Evolutionary conservation across 1,140 invertebrate species (phyloP), one percentile per base, ranked within the genome.

Genomic region (Asobara japonica): DNA sequence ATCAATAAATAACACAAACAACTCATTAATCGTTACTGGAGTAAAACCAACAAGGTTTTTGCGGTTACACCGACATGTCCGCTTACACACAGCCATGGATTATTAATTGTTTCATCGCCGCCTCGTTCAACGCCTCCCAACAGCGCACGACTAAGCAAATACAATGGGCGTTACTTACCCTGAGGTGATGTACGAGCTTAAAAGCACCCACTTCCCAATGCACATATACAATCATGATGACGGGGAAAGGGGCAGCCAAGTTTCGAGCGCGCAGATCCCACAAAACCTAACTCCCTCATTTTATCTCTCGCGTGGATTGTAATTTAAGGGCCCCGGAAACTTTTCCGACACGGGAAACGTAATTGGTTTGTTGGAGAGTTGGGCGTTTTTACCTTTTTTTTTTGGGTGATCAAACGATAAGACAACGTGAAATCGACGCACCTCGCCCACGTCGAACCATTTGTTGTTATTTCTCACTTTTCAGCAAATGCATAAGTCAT

Each of bases 51-150:
- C 64, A 72, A 60, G 64, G 48, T 66, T 72, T 72, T 72, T 64
- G 66, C 45, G 70, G 30, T 33, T 56, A 71, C 29, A 69, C 65
- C 72, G 51, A 48, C 64, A 70, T 65, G 71, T 41, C n/a, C 22
- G 30, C 22, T 22, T 66, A 66, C 48, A 56, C 41, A 69, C 38
- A 30, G 74, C 69, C 66, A 69, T 65, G 30, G 73, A 83, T 86
- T 86, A 86, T 86, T 86, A 86, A 86, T 86, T 86, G 85, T 86
- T 85, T 84, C 83, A 86, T 85, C 85, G 84, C 79, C 74, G 79
- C 82, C 80, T 84, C 81, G 74, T 72, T 83, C 82, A 79, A 82
- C 79, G 77, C 82, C 83, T 82, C 80, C 81, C 79, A 30, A 62
- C 77, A 73, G 77, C 79, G 81, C 81, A 83, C 83, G 83, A 85